These are phyloP conservation scores for Larimichthys polyactis DNA, from an alignment of 2,113 vertebrate species.

Conservation along the genomic window DNA sequence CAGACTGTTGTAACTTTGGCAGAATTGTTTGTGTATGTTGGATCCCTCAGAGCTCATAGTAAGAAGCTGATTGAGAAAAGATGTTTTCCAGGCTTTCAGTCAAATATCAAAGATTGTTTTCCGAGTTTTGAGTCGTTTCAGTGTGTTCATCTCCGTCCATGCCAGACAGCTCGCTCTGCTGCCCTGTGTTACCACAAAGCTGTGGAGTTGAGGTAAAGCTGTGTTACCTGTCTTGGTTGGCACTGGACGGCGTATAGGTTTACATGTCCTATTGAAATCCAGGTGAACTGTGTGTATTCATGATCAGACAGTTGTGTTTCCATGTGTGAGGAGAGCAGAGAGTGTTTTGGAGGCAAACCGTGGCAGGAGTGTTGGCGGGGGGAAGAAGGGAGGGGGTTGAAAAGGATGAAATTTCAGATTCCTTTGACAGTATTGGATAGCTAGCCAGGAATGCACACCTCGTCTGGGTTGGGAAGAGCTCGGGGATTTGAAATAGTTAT, in stretches of 20 bases:
- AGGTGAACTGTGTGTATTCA: not conserved
- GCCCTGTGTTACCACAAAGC: constrained; percentile 14
- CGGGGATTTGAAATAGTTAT: constrained; percentile 58
- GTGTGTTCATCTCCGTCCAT: not conserved
- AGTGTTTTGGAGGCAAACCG: constrained; percentile 43
- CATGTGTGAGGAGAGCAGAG: constrained; percentile 36
- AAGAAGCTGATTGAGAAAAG: not conserved
- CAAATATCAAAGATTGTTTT: constrained; percentile 9
- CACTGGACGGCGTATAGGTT: not conserved
- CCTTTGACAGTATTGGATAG: constrained; percentile 71
- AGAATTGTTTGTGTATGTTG: not conserved
- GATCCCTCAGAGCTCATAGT: not conserved
- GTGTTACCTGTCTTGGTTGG: not conserved
- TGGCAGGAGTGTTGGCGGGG: constrained; percentile 3
- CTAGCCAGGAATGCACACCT: constrained; percentile 74
- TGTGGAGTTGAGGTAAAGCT: not conserved
- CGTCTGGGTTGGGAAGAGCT: constrained; percentile 61
- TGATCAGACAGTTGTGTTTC: constrained; percentile 26
- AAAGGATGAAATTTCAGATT: constrained; percentile 82
- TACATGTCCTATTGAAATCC: constrained; percentile 2
- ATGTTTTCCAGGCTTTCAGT: not conserved
- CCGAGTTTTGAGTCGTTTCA: not conserved
- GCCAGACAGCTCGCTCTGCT: constrained; percentile 1
- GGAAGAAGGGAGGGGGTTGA: constrained; percentile 7
- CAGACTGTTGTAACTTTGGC: not conserved